Evolutionary conservation across 2,888 invertebrate genomes (phyloP).

Genomic region (Seladonia tumulorum): DNA sequence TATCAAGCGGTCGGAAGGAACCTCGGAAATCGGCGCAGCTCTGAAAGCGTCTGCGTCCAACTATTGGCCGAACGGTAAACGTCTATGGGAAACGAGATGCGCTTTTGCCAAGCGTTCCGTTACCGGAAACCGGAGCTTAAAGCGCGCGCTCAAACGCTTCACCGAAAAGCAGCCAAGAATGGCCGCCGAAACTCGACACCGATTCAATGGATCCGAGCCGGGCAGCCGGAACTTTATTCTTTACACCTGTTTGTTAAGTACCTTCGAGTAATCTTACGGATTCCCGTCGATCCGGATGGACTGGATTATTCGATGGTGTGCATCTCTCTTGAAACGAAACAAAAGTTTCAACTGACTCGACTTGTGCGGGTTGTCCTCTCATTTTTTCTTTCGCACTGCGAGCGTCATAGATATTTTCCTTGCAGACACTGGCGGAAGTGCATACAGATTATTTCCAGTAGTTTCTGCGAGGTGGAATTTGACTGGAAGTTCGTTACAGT

Average conservation of each 20-base stretch:
- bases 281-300: not conserved
- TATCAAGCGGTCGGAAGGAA: conserved; percentile 30
- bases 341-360: not conserved
- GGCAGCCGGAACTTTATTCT: conserved; percentile 5
- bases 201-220: conserved; percentile 20
- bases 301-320: not conserved
- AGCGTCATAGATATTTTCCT: too few relatives aligned
- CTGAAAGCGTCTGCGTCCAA: conserved; percentile 56
- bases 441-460: too few relatives aligned
- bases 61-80: conserved; percentile 56
- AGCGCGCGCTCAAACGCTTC: conserved; percentile 32
- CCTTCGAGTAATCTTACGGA: not conserved
- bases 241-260: conserved; percentile 25
- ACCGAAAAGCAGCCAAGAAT: conserved; percentile 28
- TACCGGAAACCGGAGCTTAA: conserved; percentile 38
- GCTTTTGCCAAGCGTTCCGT: conserved; percentile 44
- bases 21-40: conserved; percentile 28
- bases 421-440: too few relatives aligned
- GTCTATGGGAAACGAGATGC: conserved; percentile 50
- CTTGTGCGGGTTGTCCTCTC: not conserved
- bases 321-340: not conserved
- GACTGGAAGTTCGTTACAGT: too few relatives aligned
- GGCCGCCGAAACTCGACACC: conserved; percentile 21
- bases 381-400: not conserved
- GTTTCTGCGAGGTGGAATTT: too few relatives aligned